phyloP scores from a whole-genome alignment of 2,888 invertebrate genomes.

The Dryobota labecula region DNA sequence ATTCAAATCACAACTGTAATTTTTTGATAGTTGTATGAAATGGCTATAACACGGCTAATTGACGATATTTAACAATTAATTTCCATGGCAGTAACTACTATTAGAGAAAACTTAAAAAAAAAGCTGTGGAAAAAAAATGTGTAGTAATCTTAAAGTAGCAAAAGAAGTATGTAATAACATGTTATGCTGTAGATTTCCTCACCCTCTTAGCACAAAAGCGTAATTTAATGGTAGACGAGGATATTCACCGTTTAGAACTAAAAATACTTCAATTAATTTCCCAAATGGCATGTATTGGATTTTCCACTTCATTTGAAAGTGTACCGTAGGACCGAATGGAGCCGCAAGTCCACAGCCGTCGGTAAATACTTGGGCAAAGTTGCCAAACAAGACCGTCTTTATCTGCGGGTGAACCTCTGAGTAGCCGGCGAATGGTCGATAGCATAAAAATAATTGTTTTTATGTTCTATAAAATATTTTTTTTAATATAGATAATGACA shows the following conservation, averaged over 20 bases:
- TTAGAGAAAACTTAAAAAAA: background rate
- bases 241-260: background rate
- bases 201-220: background rate
- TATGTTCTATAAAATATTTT: no score
- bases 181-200: background rate
- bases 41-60: background rate
- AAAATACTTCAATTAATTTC: constrained; percentile 20
- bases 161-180: background rate
- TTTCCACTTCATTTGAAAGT: constrained; percentile 45
- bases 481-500: background rate
- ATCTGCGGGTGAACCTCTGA: constrained; percentile 23
- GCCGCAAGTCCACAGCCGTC: constrained; percentile 34
- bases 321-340: constrained; percentile 10
- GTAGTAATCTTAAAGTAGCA: background rate
- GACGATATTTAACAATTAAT: background rate
- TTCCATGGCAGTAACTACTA: background rate
- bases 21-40: background rate
- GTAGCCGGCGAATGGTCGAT: constrained; percentile 4
- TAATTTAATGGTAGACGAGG: background rate
- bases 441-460: constrained; percentile 17
- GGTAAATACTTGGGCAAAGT: constrained; percentile 52
- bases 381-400: constrained; percentile 41
- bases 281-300: constrained; percentile 28
- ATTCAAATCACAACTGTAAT: background rate
- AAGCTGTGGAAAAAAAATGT: no score